phyloP scores from a whole-genome alignment of 2,888 invertebrate species.

The Eugnorisma glareosa region DNA sequence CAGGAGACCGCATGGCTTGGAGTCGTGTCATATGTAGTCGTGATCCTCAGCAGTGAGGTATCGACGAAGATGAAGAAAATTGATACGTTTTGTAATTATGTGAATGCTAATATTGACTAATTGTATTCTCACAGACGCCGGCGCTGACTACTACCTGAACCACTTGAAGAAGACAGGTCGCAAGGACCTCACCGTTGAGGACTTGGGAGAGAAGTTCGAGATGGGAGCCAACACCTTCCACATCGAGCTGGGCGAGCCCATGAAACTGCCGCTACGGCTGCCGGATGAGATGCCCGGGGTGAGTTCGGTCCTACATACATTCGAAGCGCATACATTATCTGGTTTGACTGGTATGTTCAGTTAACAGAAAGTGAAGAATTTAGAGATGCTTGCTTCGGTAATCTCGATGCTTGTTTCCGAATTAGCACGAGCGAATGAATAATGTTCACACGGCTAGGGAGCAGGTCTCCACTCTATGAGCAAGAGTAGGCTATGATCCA shows the following conservation, averaged over 20 bases:
- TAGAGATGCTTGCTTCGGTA: background rate
- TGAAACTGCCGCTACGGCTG: slow-evolving; percentile 79
- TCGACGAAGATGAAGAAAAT: too few relatives aligned
- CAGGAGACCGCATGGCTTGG: too few relatives aligned
- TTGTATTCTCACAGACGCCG: slow-evolving; percentile 78
- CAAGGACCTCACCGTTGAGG: slow-evolving; percentile 78
- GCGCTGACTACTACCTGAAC: slow-evolving; percentile 83
- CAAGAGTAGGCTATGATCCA: too few relatives aligned
- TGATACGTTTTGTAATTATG: too few relatives aligned
- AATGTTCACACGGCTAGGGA: too few relatives aligned
- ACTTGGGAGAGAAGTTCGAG: slow-evolving; percentile 84
- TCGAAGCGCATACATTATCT: background rate
- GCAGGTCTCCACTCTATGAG: too few relatives aligned
- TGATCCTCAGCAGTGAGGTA: too few relatives aligned
- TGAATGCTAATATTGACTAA: background rate
- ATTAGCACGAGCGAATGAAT: too few relatives aligned
- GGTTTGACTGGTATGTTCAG: background rate
- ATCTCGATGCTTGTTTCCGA: too few relatives aligned
- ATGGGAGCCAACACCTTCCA: slow-evolving; percentile 88
- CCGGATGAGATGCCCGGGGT: slow-evolving; percentile 83
- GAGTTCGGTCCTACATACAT: slow-evolving; percentile 49
- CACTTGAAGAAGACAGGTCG: slow-evolving; percentile 83
- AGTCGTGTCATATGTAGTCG: too few relatives aligned
- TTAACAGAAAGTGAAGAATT: background rate
- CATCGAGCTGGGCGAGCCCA: slow-evolving; percentile 81